Conservation (phyloP, 2,797 vertebrate genomes). For the Telmatherina bonti region DNA sequence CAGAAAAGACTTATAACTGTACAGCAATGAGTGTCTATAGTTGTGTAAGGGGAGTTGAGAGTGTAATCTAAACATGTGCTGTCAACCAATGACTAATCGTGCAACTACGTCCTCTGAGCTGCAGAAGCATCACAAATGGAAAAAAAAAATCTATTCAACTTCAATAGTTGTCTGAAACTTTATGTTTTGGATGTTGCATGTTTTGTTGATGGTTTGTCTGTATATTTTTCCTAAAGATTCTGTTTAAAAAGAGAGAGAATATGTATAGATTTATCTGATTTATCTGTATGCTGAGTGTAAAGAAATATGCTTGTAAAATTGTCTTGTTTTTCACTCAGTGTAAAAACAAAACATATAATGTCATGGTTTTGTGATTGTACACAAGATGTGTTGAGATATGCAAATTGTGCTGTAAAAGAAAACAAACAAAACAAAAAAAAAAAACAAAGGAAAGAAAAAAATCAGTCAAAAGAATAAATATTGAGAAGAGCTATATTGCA, state of each 20-base stretch:
- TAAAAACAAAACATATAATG: conserved; percentile 90
- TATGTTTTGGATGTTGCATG: conserved; percentile 98
- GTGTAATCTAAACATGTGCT: conserved; percentile 84
- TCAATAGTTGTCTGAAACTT: conserved; percentile 85
- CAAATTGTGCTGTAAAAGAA: conserved; percentile 93
- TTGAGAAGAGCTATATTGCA: conserved; percentile 87
- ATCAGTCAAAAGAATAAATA: conserved; percentile 98
- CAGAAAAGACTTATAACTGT: conserved; percentile 79
- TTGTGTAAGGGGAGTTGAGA: conserved; percentile 86
- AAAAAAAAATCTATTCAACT: conserved; percentile 73
- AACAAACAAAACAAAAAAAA: conserved; percentile 21
- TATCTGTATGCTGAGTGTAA: conserved; percentile 90
- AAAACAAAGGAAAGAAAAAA: no score
- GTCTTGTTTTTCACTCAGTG: conserved; percentile 95
- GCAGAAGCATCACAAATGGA: conserved; percentile 77
- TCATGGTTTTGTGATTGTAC: conserved; percentile 98
- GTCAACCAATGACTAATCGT: conserved; percentile 84
- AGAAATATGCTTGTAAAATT: conserved; percentile 95
- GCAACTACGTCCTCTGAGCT: conserved; percentile 79
- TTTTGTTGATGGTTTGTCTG: conserved; percentile 90
- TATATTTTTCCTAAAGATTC: conserved; percentile 86
- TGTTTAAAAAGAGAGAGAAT: conserved; percentile 84
- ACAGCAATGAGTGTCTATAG: conserved; percentile 87
- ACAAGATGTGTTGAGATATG: conserved; percentile 97
- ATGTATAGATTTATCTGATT: conserved; percentile 89